Base-by-base conservation (phyloP, 2,797 vertebrate genomes). In the Crenuchus spilurus region DNA sequence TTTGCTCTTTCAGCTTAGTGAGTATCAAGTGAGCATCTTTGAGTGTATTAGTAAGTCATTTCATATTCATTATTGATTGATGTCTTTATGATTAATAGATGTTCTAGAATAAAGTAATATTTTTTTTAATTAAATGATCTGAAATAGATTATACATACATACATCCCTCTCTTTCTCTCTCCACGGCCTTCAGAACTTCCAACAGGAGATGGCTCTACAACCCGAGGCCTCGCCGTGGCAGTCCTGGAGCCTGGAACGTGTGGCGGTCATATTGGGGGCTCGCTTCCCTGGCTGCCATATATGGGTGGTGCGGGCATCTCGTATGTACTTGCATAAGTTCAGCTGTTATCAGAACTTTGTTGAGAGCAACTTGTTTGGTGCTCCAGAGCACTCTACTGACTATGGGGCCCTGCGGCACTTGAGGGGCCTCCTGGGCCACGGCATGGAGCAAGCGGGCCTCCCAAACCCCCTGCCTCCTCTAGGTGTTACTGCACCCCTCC, bases 341-440 rank as follows among this genome's bases (percentile, higher is more conserved):
- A 98, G 95, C 91, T 96, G 96, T 89, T 99, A 98, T 11, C 91
- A 93, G 79, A 96, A 99, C 89, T 99, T 99, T 72, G 97, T 99
- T 84, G 92, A 91, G 0, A 96, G 96, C 87, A 98, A 97, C 90
- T 87, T 96, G 92, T 99, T 99, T 74, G 97, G 98, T 52, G 96
- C 95, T 0, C 98, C 97, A 14, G 94, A 97, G 86, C 96, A 99
- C 85, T 90, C 76, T 2, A 20, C 85, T 5, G 90, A 94, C 82
- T 89, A 84, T 13, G 94, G 94, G 79, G 96, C 95, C 0, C 92
- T 98, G 74, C 91, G 30, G 66, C 97, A 99, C 68, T 94, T 99
- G 88, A 94, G 94, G 80, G 89, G 89, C 0, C 90, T 99, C 87
- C 87, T 99, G 66, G 92, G 91, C 77, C 94, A 97, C 55, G 95